Evolutionary conservation across 2,797 vertebrate species (phyloP).

Genomic region (Pristis pectinata): DNA sequence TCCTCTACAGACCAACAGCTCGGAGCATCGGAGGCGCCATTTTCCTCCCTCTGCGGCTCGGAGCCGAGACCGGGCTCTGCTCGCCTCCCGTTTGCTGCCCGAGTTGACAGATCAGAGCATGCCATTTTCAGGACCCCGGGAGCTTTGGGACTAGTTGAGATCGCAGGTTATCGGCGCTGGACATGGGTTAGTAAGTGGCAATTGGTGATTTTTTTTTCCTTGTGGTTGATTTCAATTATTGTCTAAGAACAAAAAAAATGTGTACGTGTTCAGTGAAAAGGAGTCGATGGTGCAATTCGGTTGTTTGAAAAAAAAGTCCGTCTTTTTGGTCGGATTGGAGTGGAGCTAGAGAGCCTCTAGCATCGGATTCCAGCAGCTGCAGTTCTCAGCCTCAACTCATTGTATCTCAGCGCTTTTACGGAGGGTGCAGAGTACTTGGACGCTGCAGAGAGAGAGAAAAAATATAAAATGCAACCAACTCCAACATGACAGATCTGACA

Average conservation of each 20-base stretch:
- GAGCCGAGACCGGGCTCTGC: background rate
- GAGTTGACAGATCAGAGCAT: constrained; percentile 33
- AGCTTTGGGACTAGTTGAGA: constrained; percentile 10
- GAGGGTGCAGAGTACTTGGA: constrained; percentile 1
- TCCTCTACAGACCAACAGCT: background rate
- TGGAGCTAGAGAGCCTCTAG: constrained; percentile 31
- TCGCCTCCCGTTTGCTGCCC: background rate
- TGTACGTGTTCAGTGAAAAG: constrained; percentile 32
- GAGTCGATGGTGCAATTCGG: constrained; percentile 32
- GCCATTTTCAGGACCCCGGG: constrained; percentile 8
- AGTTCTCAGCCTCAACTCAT: constrained; percentile 12
- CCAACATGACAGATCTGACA: constrained; percentile 27
- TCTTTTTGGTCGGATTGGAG: constrained; percentile 29
- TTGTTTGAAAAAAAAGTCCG: constrained; percentile 32
- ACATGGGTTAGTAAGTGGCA: constrained; percentile 34
- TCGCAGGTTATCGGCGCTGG: background rate
- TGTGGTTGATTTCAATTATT: constrained; percentile 1
- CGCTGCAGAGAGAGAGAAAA: background rate
- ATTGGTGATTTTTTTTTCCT: background rate
- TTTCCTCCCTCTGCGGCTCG: background rate
- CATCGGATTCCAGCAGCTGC: constrained; percentile 37
- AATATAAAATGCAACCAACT: background rate
- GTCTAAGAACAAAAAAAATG: background rate
- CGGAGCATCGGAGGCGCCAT: constrained; percentile 12
- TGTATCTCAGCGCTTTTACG: constrained; percentile 28